Evolutionary conservation across 2,113 vertebrate genomes (phyloP).

Genomic region (Tychaedon coryphoeus): DNA sequence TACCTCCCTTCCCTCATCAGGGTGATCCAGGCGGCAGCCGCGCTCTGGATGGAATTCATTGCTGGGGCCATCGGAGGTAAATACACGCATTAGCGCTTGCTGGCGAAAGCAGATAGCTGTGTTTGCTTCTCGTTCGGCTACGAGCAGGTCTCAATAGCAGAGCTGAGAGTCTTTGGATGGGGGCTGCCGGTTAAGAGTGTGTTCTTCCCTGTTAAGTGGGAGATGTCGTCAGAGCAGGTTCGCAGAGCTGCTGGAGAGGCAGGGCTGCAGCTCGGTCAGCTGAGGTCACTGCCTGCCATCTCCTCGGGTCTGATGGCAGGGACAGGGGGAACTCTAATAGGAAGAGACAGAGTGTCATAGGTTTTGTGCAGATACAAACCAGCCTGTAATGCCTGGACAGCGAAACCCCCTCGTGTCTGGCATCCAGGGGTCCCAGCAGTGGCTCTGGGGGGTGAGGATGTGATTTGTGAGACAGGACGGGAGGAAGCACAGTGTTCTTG

Average conservation of each 20-base stretch:
- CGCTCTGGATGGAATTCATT: constrained; percentile 83
- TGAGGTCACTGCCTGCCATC: not conserved
- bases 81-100: not conserved
- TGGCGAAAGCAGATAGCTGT: not conserved
- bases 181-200: not conserved
- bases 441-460: not conserved
- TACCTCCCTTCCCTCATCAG: not conserved
- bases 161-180: not conserved
- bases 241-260: not conserved
- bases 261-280: not conserved
- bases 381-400: rapidly evolving
- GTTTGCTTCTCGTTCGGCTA: not conserved
- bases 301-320: not conserved
- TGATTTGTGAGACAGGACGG: not conserved
- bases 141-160: not conserved
- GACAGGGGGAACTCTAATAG: not conserved
- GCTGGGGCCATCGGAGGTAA: constrained; percentile 95
- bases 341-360: not conserved
- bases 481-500: not conserved
- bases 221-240: not conserved
- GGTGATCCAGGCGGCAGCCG: not conserved
- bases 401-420: not conserved
- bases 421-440: not conserved
- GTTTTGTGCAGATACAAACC: not conserved
- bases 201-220: not conserved